Base-by-base conservation (phyloP, 2,888 invertebrate genomes). In the Argynnis bischoffii region DNA sequence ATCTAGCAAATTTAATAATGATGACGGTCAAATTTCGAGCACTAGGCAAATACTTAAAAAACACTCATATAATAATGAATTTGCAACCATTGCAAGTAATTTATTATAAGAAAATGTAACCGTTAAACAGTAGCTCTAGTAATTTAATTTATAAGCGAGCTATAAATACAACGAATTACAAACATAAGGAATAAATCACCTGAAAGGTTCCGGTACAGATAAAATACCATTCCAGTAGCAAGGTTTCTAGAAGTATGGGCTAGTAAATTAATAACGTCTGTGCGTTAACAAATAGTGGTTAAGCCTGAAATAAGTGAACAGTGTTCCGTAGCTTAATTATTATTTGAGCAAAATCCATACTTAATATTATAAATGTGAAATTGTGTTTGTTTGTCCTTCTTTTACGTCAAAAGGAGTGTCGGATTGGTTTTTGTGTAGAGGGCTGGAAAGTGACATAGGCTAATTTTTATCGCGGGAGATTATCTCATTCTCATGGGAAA, bases 181-280 rank as follows among this genome's bases (percentile, higher is more conserved):
- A 55, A 61, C 55, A 61, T 51, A 35, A 48, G 16, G 18, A 14
- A 55, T 66, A 66, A 66, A 66, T 66, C 61, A 66, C 50, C n/a
- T 16, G 50, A 51, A 51, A n/a, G 16, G 50, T 51, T 51, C 50
- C 50, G 50, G 50, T 51, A 15, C 50, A 51, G 50, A 51, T 51
- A 51, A 51, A 51, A 51, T 51, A 41, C 35, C 35, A 41, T 41
- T 41, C 35, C 1, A 51, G 50, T 16, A 16, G 50, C 53, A 47
- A 31, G 11, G n/a, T 11, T 55, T 63, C 15, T 47, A 46, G 55
- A 41, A 60, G 50, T 66, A 66, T 66, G 61, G 55, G 55, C 61
- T 16, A 55, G 55, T 66, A 66, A 48, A 61, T 61, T 66, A 66
- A 60, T 61, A 60, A 57, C 48, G 50, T 51, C n/a, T n/a, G 50